A percentile compares a stretch with the other conserved stretches of the same genome.
These are phyloP conservation scores for Botia kubotai DNA, from an alignment of 2,797 vertebrate species.

Conservation along the genomic window DNA sequence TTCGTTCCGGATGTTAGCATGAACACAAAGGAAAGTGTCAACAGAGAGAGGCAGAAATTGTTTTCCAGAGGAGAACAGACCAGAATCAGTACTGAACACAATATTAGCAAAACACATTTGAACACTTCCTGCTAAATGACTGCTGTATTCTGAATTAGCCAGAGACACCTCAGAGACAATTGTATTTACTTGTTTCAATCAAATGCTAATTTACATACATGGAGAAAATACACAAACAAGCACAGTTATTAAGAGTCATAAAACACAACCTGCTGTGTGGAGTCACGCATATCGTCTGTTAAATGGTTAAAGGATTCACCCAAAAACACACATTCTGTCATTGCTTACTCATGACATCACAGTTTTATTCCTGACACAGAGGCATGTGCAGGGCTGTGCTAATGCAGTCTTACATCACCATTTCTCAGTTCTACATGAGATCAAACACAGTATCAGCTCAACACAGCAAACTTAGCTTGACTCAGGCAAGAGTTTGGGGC, in stretches of 20 bases:
- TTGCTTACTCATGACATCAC: neutral
- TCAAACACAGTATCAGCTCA: no score
- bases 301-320: neutral
- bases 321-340: neutral
- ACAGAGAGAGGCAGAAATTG: neutral
- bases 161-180: neutral
- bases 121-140: no score
- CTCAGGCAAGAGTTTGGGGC: no score
- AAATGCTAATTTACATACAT: no score
- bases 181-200: no score
- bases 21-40: constrained; percentile 19
- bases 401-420: no score
- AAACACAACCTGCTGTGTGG: neutral
- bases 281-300: neutral
- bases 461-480: no score
- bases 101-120: neutral
- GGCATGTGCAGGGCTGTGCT: no score
- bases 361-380: no score
- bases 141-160: neutral
- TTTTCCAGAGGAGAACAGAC: neutral
- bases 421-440: no score
- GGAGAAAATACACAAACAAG: neutral
- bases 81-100: neutral
- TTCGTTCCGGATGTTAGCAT: constrained; percentile 35
- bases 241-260: neutral